A percentile compares a stretch with the other conserved stretches of the same genome.
These are phyloP conservation scores for Megalops cyprinoides DNA, from an alignment of 2,797 vertebrate genomes.

Conservation along the genomic window DNA sequence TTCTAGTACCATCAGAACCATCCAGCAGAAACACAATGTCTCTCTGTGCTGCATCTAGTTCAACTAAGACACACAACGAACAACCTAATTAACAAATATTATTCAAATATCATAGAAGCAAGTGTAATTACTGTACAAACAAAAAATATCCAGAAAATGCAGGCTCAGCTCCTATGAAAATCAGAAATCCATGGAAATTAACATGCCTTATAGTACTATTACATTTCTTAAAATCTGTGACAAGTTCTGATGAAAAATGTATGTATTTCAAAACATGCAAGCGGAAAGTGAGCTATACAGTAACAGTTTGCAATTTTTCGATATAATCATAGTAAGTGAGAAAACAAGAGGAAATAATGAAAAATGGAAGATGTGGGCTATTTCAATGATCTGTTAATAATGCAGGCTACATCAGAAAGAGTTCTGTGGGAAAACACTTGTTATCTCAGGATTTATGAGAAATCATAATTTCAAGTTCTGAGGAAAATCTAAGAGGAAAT, in stretches of 20 bases:
- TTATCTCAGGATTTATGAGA: neutral
- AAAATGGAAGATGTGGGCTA: neutral
- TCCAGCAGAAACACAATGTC: conserved; percentile 76
- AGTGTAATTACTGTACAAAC: neutral
- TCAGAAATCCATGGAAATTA: neutral
- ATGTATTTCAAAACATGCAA: neutral
- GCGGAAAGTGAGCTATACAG: neutral
- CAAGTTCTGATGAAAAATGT: neutral
- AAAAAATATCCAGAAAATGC: neutral
- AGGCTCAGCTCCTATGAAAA: neutral
- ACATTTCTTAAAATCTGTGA: neutral
- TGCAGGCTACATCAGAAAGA: neutral
- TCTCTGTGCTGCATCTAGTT: conserved; percentile 68
- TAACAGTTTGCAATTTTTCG: neutral
- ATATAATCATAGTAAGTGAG: neutral
- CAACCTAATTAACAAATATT: conserved; percentile 39
- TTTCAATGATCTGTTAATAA: neutral
- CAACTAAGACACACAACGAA: conserved; percentile 63
- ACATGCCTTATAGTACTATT: neutral
- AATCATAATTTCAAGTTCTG: neutral
- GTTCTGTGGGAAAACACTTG: neutral
- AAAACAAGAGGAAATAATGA: conserved; percentile 10
- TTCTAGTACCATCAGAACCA: conserved; percentile 66
- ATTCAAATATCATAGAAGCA: neutral
- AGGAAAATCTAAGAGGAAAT: conserved; percentile 24